These are phyloP conservation scores for Connochaetes taurinus DNA, from an alignment of 2,113 vertebrate genomes.

Conservation along the genomic window DNA sequence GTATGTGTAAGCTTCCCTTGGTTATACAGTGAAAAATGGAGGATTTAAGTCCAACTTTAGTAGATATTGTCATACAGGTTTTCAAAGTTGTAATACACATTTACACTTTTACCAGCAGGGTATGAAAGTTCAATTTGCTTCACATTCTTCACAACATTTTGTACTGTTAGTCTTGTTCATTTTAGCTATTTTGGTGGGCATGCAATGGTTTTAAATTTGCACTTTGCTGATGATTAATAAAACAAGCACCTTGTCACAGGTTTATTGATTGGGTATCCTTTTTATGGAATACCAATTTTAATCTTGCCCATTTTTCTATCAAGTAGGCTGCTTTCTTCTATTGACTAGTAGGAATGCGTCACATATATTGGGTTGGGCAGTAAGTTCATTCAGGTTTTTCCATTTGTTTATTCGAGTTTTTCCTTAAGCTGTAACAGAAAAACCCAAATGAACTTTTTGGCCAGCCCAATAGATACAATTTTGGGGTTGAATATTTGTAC, in stretches of 20 bases:
- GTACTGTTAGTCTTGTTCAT: neutral
- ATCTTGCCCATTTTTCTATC: neutral
- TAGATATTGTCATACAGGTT: neutral
- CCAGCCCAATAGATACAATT: neutral
- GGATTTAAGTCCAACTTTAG: neutral
- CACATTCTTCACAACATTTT: neutral
- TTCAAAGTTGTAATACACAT: neutral
- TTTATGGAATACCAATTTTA: neutral
- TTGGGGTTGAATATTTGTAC: neutral
- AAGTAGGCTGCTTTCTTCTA: neutral
- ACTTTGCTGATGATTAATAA: neutral
- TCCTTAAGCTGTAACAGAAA: neutral
- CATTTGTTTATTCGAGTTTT: neutral
- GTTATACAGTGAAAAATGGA: neutral
- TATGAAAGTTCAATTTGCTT: neutral
- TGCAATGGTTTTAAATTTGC: neutral
- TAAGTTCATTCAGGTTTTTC: neutral
- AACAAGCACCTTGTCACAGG: neutral
- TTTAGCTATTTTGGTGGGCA: neutral
- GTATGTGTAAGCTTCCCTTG: neutral
- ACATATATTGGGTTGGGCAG: neutral
- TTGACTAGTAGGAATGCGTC: neutral
- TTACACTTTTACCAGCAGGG: neutral
- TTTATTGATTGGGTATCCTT: neutral
- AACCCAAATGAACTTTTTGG: neutral